Evolutionary conservation across 2,797 vertebrate species (phyloP).

Genomic region (Sylvia borin): DNA sequence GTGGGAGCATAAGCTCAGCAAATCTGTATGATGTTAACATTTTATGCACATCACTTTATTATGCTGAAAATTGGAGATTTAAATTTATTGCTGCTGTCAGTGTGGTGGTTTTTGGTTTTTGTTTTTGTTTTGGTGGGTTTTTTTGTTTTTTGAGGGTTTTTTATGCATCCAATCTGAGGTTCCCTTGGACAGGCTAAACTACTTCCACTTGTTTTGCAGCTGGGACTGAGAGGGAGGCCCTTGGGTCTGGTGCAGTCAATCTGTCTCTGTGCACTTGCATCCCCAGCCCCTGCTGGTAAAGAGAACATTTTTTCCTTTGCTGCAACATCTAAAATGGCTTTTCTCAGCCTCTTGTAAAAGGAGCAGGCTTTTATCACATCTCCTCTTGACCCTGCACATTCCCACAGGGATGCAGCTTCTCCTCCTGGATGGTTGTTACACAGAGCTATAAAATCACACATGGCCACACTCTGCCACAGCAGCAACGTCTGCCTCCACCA

Average conservation of each 20-base stretch:
- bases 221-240: neutral
- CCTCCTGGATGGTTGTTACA: neutral
- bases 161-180: neutral
- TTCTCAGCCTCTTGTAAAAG: conserved; percentile 16
- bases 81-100: neutral
- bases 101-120: neutral
- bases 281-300: neutral
- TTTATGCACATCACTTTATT: neutral
- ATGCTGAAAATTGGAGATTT: neutral
- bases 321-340: neutral
- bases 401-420: neutral
- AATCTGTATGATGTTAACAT: neutral
- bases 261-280: neutral
- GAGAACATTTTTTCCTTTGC: neutral
- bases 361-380: conserved; percentile 32
- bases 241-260: neutral
- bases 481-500: accelerated
- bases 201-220: neutral
- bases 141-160: neutral
- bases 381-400: neutral
- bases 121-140: neutral
- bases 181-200: neutral
- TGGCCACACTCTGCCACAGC: neutral
- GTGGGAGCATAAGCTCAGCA: neutral
- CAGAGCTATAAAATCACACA: neutral